Evolutionary conservation across 2,797 vertebrate genomes (phyloP).

Genomic region (Ptychadena robeensis): DNA sequence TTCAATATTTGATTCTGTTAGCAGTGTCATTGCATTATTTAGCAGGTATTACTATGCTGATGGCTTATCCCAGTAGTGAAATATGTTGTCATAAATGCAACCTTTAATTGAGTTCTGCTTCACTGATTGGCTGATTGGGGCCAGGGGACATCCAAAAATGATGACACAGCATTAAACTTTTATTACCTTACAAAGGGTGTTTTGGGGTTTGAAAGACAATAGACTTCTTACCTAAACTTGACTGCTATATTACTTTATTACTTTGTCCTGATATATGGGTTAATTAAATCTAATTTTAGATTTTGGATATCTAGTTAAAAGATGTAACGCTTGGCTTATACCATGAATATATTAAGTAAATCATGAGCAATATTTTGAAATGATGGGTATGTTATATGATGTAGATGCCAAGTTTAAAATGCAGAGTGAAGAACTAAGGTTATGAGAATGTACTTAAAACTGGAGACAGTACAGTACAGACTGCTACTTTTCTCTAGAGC

Average conservation of each 20-base stretch:
- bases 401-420: background rate
- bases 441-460: background rate
- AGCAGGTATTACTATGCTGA: background rate
- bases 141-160: conserved; percentile 44
- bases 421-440: background rate
- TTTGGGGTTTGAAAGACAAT: conserved; percentile 27
- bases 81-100: conserved; percentile 32
- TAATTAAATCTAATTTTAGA: conserved; percentile 45
- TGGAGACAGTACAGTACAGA: background rate
- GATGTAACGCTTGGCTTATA: background rate
- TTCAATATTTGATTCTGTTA: background rate
- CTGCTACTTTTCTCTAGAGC: too few species aligned
- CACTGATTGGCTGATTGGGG: conserved; percentile 28
- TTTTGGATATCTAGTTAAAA: conserved; percentile 43
- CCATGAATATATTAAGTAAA: conserved; percentile 42
- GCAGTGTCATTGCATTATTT: conserved; percentile 15
- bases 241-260: conserved; percentile 10
- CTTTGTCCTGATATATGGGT: conserved; percentile 31
- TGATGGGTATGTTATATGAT: conserved; percentile 19
- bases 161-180: conserved; percentile 31
- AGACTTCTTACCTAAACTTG: conserved; percentile 7
- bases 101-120: conserved; percentile 46
- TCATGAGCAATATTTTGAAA: conserved; percentile 35
- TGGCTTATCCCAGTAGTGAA: conserved; percentile 28
- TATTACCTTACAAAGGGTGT: conserved; percentile 13